A percentile compares a stretch with the other conserved stretches of the same genome.
Evolutionary conservation across 2,888 invertebrate species (phyloP).

Genomic region (Plagodis dolabraria): DNA sequence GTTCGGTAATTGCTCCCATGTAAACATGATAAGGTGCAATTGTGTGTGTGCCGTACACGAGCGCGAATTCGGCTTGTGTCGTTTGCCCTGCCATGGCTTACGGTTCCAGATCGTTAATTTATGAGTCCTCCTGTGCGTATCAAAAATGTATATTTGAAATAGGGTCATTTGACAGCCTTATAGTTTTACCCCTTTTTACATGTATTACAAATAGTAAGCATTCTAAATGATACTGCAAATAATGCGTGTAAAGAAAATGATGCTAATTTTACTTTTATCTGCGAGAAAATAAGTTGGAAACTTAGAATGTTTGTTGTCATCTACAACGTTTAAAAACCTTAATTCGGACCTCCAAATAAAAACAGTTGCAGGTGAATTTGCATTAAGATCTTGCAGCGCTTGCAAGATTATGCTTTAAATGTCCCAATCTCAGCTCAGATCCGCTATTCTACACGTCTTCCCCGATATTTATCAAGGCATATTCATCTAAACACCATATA

Average conservation of each 20-base stretch:
- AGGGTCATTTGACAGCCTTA: too few species aligned
- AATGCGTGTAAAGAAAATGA: too few species aligned
- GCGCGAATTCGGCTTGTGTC: slow-evolving; percentile 57
- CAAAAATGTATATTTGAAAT: too few species aligned
- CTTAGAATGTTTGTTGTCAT: background rate
- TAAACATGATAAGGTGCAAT: slow-evolving; percentile 36
- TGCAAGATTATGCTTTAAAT: slow-evolving; percentile 59
- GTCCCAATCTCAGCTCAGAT: slow-evolving; percentile 59
- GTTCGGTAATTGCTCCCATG: slow-evolving; percentile 52
- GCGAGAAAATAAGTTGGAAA: too few species aligned
- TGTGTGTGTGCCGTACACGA: slow-evolving; percentile 39
- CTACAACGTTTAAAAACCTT: slow-evolving; percentile 12
- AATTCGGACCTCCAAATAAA: slow-evolving; percentile 41
- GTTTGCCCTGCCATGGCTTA: slow-evolving; percentile 44
- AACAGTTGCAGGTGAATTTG: slow-evolving; percentile 58
- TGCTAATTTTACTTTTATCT: too few species aligned
- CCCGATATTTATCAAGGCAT: slow-evolving; percentile 56
- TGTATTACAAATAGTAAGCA: too few species aligned
- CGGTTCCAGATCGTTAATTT: slow-evolving; percentile 73
- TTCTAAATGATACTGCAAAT: too few species aligned
- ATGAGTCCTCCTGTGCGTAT: slow-evolving; percentile 12
- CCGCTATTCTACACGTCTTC: slow-evolving; percentile 52
- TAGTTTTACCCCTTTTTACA: too few species aligned
- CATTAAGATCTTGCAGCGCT: slow-evolving; percentile 63
- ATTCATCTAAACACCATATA: slow-evolving; percentile 56